phyloP scores from a whole-genome alignment of 2,888 invertebrate species.

The Sepiola atlantica region DNA sequence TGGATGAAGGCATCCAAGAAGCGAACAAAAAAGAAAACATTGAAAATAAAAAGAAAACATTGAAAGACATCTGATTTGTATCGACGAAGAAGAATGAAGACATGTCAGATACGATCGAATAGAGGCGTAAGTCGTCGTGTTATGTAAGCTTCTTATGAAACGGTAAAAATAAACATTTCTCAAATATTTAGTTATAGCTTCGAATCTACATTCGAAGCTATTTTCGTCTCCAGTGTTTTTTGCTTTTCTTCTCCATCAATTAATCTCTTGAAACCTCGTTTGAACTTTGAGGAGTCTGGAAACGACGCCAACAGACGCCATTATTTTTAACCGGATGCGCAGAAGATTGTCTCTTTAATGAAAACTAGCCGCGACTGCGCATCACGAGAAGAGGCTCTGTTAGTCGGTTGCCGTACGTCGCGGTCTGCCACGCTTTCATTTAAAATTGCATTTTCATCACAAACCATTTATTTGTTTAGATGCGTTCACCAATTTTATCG shows the following conservation, averaged over 20 bases:
- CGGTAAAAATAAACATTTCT: not conserved
- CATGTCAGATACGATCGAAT: not conserved
- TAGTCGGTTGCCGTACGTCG: no score
- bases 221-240: not conserved
- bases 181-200: not conserved
- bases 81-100: not conserved
- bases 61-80: no score
- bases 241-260: not conserved
- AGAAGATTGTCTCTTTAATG: not conserved
- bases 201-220: not conserved
- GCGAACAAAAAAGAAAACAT: no score
- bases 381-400: no score
- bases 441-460: no score
- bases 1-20: no score
- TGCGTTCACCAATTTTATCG: no score
- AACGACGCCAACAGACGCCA: not conserved
- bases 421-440: no score
- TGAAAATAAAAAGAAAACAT: no score
- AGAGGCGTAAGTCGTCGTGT: no score
- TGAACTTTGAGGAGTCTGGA: not conserved
- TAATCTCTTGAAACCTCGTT: not conserved
- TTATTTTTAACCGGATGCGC: not conserved
- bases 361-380: no score
- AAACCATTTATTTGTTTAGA: no score
- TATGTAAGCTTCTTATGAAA: not conserved